phyloP scores from a whole-genome alignment of 2,888 invertebrate genomes.

The Melikaiella ostensackeni region DNA sequence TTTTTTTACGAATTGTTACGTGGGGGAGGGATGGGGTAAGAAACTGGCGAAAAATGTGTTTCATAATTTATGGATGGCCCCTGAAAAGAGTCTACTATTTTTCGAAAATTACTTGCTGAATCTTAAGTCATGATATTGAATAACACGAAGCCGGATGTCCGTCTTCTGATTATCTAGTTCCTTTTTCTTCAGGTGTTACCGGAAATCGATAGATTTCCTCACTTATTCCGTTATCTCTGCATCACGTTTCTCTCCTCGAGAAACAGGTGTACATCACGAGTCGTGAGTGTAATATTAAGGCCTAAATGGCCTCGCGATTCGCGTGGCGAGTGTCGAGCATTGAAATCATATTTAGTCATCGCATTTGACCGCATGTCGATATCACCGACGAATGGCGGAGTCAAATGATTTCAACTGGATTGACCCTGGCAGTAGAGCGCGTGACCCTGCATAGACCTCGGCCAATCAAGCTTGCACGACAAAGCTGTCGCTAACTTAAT shows the following conservation, averaged over 20 bases:
- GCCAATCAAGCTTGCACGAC: constrained; percentile 41
- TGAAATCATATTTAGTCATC: constrained; percentile 46
- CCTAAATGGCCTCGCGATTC: constrained; percentile 15
- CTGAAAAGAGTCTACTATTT: too few species aligned
- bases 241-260: constrained; percentile 1
- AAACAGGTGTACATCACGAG: background rate
- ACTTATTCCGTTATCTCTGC: background rate
- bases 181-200: constrained; percentile 16
- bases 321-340: constrained; percentile 19
- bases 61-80: too few species aligned
- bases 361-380: constrained; percentile 32
- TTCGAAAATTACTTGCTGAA: too few species aligned
- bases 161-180: constrained; percentile 5
- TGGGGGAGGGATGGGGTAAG: too few species aligned
- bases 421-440: constrained; percentile 59
- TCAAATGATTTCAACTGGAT: constrained; percentile 63
- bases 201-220: constrained; percentile 16
- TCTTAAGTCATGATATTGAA: background rate
- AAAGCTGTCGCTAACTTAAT: constrained; percentile 32
- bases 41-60: too few species aligned
- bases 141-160: background rate
- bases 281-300: background rate
- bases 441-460: constrained; percentile 54
- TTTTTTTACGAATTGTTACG: too few species aligned
- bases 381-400: constrained; percentile 47